Percentiles rank a stretch among this genome's conserved stretches.
These are phyloP conservation scores for Labeo catla DNA, from an alignment of 2,113 vertebrate genomes.

Conservation along the genomic window DNA sequence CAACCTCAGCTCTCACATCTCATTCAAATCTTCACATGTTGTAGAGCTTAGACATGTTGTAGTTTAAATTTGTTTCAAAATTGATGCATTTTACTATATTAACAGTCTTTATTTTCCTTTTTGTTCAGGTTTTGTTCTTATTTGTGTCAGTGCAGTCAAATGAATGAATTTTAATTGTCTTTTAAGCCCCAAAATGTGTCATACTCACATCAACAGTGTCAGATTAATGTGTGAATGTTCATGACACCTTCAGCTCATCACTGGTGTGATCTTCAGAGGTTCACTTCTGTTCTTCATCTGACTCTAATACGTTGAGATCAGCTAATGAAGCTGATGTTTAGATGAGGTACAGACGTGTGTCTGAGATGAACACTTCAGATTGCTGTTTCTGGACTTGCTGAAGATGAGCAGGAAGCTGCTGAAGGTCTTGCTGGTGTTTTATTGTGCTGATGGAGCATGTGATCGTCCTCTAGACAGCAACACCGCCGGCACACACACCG, in stretches of 20 bases:
- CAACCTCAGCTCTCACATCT: no score
- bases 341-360: not conserved
- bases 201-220: not conserved
- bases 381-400: not conserved
- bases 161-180: not conserved
- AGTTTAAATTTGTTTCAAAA: no score
- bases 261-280: not conserved
- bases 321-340: not conserved
- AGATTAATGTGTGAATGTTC: not conserved
- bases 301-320: not conserved
- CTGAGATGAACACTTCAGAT: not conserved
- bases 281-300: not conserved
- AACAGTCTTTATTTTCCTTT: no score
- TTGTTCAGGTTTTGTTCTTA: no score
- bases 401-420: not conserved
- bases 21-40: no score
- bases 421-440: not conserved
- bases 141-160: no score
- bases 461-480: not conserved
- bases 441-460: not conserved
- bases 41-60: no score
- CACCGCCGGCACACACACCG: conserved; percentile 1
- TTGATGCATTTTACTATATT: no score
- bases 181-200: not conserved
- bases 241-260: not conserved